Percentiles rank a stretch among this genome's conserved stretches.
Conservation (phyloP, 92 coral and sea anemone genomes). For the Parazoanthus atlanticus region DNA sequence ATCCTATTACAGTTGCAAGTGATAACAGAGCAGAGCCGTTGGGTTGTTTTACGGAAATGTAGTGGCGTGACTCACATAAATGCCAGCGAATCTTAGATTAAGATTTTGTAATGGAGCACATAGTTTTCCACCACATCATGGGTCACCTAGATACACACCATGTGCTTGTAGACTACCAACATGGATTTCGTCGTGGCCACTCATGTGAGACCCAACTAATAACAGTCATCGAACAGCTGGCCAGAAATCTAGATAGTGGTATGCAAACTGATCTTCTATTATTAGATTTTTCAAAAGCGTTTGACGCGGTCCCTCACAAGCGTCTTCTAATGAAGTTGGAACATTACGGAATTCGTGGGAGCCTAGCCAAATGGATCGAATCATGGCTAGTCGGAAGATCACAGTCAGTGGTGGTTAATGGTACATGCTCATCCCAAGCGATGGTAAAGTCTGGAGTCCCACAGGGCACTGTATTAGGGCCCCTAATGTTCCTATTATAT, state of each 20-base stretch:
- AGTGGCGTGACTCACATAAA: not conserved
- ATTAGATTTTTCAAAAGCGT: not conserved
- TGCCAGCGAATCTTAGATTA: not conserved
- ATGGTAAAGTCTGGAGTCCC: too few species aligned
- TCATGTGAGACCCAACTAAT: slow-evolving; percentile 7
- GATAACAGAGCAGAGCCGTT: not conserved
- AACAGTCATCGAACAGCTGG: not conserved
- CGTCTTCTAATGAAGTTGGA: not conserved
- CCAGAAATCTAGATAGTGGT: not conserved
- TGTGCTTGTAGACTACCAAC: slow-evolving; percentile 51
- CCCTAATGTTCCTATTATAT: too few species aligned
- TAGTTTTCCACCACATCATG: slow-evolving; percentile 49
- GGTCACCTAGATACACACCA: slow-evolving; percentile 43
- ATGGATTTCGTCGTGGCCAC: slow-evolving; percentile 46
- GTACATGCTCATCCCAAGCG: slow-evolving; percentile 1
- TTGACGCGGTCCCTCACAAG: not conserved
- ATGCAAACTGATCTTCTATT: slow-evolving; percentile 13
- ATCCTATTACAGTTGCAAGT: too few species aligned
- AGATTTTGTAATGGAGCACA: slow-evolving; percentile 22
- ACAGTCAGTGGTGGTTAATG: not conserved
- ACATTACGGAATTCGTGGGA: not conserved
- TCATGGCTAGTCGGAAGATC: slow-evolving; percentile 17
- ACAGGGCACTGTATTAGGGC: too few species aligned
- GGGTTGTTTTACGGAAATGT: not conserved
- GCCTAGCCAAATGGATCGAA: slow-evolving; percentile 14